These are phyloP conservation scores for Lutjanus campechanus DNA, from an alignment of 2,797 vertebrate genomes.

Conservation along the genomic window DNA sequence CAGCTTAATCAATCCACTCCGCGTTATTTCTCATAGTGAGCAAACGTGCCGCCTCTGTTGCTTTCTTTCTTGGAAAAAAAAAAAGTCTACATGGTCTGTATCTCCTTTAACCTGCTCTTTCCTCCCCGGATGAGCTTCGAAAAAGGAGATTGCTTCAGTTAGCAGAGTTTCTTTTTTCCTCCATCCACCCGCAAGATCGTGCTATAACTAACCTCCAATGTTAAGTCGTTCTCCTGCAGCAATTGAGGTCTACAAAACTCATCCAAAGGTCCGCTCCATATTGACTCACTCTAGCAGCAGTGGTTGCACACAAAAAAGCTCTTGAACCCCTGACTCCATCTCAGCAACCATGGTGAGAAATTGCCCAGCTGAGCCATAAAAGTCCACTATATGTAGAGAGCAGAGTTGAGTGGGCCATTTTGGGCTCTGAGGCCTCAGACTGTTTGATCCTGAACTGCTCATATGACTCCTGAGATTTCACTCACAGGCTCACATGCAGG, in stretches of 20 bases:
- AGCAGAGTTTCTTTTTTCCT: slow-evolving; percentile 40
- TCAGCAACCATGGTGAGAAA: slow-evolving; percentile 56
- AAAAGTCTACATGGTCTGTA: background rate
- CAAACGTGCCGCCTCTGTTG: background rate
- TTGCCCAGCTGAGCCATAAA: slow-evolving; percentile 60
- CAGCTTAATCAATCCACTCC: slow-evolving; percentile 14
- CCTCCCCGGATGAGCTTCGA: slow-evolving; percentile 25
- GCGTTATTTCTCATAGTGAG: slow-evolving; percentile 9
- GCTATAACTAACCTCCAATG: slow-evolving; percentile 56
- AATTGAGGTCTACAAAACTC: slow-evolving; percentile 57
- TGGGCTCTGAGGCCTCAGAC: slow-evolving; percentile 55
- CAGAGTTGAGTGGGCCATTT: slow-evolving; percentile 67
- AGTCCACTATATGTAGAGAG: slow-evolving; percentile 63
- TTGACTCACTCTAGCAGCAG: slow-evolving; percentile 60
- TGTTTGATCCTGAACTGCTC: slow-evolving; percentile 76
- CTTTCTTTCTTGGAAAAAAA: slow-evolving; percentile 12
- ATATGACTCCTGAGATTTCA: slow-evolving; percentile 66
- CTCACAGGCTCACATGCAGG: slow-evolving; percentile 30
- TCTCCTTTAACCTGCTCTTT: slow-evolving; percentile 29
- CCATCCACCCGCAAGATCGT: slow-evolving; percentile 39
- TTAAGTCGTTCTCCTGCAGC: slow-evolving; percentile 52
- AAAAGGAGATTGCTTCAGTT: slow-evolving; percentile 44
- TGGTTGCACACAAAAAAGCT: slow-evolving; percentile 56
- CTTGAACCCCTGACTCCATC: slow-evolving; percentile 73
- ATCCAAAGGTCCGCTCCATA: slow-evolving; percentile 64